Conservation (phyloP, 1,140 invertebrate species). For the Caenorhabditis tropicalis region DNA sequence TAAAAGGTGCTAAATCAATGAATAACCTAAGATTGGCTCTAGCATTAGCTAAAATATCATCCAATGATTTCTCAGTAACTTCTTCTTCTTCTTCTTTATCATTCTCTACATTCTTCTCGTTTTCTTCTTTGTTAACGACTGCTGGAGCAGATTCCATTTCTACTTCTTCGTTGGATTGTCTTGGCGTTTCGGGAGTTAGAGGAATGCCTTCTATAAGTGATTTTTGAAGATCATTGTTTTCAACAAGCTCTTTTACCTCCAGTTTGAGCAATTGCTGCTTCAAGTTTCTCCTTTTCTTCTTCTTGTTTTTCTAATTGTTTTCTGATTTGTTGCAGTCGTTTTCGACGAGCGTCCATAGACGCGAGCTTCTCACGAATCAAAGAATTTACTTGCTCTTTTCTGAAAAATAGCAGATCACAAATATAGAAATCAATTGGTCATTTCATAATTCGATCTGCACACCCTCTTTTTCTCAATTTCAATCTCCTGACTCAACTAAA, state of each 20-base stretch:
- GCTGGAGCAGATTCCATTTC: not conserved
- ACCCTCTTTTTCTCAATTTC: not conserved
- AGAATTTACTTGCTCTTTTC: slow-evolving; percentile 44
- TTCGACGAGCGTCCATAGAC: slow-evolving; percentile 34
- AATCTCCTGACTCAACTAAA: not conserved
- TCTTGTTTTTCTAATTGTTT: slow-evolving; percentile 2
- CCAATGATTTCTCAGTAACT: slow-evolving; percentile 16
- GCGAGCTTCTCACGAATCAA: slow-evolving; percentile 47
- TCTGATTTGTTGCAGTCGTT: slow-evolving; percentile 38
- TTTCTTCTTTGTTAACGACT: not conserved
- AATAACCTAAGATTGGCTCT: not conserved
- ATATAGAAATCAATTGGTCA: not conserved
- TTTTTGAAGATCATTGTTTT: not conserved
- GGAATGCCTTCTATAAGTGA: slow-evolving; percentile 18
- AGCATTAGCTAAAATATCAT: slow-evolving; percentile 4
- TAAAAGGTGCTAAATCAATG: not conserved
- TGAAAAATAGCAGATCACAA: not conserved
- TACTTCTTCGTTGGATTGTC: not conserved
- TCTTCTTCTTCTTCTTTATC: not conserved
- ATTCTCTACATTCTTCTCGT: too few species aligned
- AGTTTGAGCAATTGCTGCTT: not conserved
- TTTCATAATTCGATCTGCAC: not conserved
- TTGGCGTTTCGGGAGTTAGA: not conserved
- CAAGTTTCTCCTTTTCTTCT: not conserved
- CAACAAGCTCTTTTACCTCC: too few species aligned